A percentile compares a stretch with the other conserved stretches of the same genome.
These are phyloP conservation scores for Gnathonemus echidnorhynchus DNA, from an alignment of 2,113 vertebrate species.

Conservation along the genomic window DNA sequence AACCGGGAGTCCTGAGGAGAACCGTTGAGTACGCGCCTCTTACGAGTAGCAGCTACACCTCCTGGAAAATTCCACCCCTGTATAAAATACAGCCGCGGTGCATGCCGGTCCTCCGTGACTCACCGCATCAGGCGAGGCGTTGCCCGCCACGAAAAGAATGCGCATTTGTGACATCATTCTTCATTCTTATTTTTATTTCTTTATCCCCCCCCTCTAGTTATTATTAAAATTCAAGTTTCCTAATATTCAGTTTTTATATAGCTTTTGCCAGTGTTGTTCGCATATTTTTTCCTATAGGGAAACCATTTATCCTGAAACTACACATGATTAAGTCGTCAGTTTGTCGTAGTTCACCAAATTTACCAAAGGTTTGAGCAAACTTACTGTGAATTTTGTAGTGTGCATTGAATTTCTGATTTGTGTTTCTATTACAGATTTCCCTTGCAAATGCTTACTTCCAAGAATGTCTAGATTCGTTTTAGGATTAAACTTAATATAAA, in stretches of 20 bases:
- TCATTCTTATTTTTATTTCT: not conserved
- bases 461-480: not conserved
- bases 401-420: not conserved
- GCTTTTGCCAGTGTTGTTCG: not conserved
- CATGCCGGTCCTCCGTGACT: conserved; percentile 36
- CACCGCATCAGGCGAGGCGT: conserved; percentile 20
- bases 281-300: not conserved
- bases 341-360: not conserved
- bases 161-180: conserved; percentile 8
- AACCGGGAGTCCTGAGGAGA: not conserved
- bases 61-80: conserved; percentile 29
- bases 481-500: not conserved
- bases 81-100: conserved; percentile 29
- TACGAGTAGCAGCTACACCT: conserved; percentile 23
- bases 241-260: not conserved
- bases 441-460: not conserved
- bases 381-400: not conserved
- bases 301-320: not conserved
- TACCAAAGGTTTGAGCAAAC: not conserved
- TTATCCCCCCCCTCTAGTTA: not conserved
- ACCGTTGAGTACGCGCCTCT: conserved; percentile 10
- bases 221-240: not conserved
- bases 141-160: conserved; percentile 4
- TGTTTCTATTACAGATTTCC: not conserved
- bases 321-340: not conserved